A percentile compares a stretch with the other conserved stretches of the same genome.
Conservation (phyloP, 2,888 invertebrate genomes). For the Mythimna loreyi region DNA sequence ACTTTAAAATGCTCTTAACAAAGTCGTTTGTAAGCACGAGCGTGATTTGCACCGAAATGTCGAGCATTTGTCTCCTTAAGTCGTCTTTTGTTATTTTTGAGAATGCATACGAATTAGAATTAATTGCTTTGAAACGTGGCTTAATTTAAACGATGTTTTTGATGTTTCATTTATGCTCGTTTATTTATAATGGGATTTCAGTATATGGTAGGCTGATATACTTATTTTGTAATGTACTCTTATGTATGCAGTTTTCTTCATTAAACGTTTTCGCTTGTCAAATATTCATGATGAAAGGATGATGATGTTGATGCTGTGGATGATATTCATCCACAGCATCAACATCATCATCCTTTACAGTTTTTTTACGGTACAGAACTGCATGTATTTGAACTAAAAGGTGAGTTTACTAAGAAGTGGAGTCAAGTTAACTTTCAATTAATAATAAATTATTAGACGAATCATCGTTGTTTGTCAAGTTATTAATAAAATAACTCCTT, state of each 20-base stretch:
- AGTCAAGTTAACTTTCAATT: no score
- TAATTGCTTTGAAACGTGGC: constrained; percentile 46
- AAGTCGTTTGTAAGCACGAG: constrained; percentile 69
- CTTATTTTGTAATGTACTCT: no score
- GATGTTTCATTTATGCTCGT: constrained; percentile 50
- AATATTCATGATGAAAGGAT: background rate
- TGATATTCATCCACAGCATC: no score
- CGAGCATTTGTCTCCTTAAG: constrained; percentile 48
- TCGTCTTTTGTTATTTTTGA: constrained; percentile 48
- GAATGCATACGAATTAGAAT: constrained; percentile 47
- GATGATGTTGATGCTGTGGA: no score
- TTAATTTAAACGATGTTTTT: background rate
- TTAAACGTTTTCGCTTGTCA: background rate
- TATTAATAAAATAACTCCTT: no score
- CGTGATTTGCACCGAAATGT: constrained; percentile 63
- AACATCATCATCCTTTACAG: no score
- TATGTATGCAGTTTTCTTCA: background rate
- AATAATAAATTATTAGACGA: no score
- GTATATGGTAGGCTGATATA: background rate
- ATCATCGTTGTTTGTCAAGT: no score
- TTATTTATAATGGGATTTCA: constrained; percentile 28
- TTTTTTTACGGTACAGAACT: no score
- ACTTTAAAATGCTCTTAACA: constrained; percentile 71
- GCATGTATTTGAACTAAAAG: no score
- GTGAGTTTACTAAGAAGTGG: no score